Evolutionary conservation across 2,113 vertebrate genomes (phyloP), one percentile per base, ranked within the genome.

Genomic region (Pluvianellus socialis): DNA sequence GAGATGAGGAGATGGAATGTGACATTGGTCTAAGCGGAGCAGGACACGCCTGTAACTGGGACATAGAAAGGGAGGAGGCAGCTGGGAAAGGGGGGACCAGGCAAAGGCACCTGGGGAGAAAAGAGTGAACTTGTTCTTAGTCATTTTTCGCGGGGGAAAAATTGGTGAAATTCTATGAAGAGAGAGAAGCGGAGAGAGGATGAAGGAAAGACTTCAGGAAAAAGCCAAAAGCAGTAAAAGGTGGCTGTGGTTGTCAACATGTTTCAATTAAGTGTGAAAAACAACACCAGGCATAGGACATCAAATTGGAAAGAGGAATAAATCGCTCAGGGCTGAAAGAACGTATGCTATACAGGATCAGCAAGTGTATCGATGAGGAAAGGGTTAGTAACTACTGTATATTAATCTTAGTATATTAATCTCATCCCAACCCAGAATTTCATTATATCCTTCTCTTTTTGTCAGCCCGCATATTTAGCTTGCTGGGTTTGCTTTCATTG

Each of bases 21-120:
- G 77, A 50, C 24, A 30, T 0, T 73, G 62, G 18, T 0, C 0
- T 44, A 76, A 80, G 35, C 23, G 22, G 59, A 74, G 24, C 10
- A 62, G 38, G 45, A 75, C 73, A 26, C 7, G 4, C 22, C 55
- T 79, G n/a, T 77, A 44, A 56, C 35, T 77, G 61, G 35, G 38
- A 66, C 27, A 17, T 3, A 79, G 49, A 82, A 67, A 72, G 14
- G 47, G 38, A 94, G 27, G 38, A 74, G 47, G 62, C 35, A 62
- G 58, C 27, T 2, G 9, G 24, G 33, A 24, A 75, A 72, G 11
- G 2, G 21, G 14, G 3, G 10, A 73, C 27, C 28, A 79, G 40
- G 7, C 67, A 44, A 52, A 79, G 1, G 8, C 1, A 0, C 19
- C 18, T 33, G 24, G 20, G 28, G 32, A 80, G 72, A 76, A 81